Conservation (phyloP, 2,797 vertebrate species). For the Tachyglossus aculeatus region DNA sequence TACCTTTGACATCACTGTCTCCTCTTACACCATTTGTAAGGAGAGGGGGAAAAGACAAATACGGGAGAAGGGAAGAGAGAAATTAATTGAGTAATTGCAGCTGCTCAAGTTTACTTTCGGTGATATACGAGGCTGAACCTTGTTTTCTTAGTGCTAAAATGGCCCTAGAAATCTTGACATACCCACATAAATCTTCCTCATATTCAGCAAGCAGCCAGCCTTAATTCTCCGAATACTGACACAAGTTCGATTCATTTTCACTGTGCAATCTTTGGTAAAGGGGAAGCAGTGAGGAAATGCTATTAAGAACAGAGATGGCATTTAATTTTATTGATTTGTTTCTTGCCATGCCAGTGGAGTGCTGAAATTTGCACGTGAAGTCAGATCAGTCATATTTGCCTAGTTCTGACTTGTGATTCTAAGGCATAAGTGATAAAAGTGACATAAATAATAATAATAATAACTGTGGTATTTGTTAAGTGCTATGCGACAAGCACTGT, state of each 20-base stretch:
- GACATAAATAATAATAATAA: too few species aligned
- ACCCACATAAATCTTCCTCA: conserved; percentile 27
- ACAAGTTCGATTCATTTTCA: conserved; percentile 10
- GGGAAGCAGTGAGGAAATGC: conserved; percentile 45
- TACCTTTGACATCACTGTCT: too few species aligned
- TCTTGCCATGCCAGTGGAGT: conserved; percentile 31
- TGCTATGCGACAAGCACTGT: too few species aligned
- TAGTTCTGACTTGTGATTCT: conserved; percentile 58
- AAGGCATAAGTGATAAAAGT: conserved; percentile 39
- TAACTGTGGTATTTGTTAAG: too few species aligned
- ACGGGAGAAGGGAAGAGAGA: too few species aligned
- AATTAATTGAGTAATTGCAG: too few species aligned
- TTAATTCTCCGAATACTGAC: conserved; percentile 8
- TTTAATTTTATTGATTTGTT: conserved; percentile 63
- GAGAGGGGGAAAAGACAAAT: too few species aligned
- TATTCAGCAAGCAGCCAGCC: not conserved
- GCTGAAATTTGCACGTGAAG: conserved; percentile 44
- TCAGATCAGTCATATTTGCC: conserved; percentile 49
- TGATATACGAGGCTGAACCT: too few species aligned
- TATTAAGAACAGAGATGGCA: conserved; percentile 35
- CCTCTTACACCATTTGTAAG: too few species aligned
- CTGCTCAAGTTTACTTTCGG: too few species aligned
- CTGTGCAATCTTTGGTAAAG: conserved; percentile 17
- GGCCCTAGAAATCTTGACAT: too few species aligned
- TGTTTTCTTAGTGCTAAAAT: too few species aligned